phyloP scores from a whole-genome alignment of 1,140 invertebrate genomes.

The Dreissena polymorpha region DNA sequence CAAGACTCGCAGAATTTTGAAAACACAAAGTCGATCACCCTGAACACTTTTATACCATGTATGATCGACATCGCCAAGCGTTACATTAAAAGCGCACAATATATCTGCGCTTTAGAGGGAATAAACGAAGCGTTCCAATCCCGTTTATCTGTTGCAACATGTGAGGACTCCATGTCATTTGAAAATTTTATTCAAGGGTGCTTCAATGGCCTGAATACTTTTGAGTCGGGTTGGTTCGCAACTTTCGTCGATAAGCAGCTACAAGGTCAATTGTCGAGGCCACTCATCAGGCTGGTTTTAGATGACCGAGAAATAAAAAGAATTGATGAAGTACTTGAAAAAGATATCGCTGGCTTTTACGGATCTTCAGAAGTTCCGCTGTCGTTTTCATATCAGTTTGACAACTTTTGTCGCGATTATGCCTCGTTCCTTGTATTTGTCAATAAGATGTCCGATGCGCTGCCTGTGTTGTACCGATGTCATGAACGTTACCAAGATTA shows the following conservation, averaged over 20 bases:
- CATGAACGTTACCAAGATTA: background rate
- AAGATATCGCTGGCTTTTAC: conserved; percentile 14
- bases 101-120: background rate
- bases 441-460: conserved; percentile 1
- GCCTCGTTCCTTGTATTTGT: conserved; percentile 17
- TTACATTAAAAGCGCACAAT: conserved; percentile 2
- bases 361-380: conserved; percentile 15
- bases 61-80: conserved; percentile 15
- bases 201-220: conserved; percentile 11
- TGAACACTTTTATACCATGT: conserved; percentile 28
- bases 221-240: conserved; percentile 22
- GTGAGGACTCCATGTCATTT: conserved; percentile 35
- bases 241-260: conserved; percentile 28
- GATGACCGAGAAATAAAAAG: background rate
- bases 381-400: background rate
- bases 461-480: conserved; percentile 26
- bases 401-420: conserved; percentile 16
- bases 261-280: conserved; percentile 30
- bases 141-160: conserved; percentile 35
- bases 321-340: conserved; percentile 25
- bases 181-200: conserved; percentile 26
- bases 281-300: conserved; percentile 17
- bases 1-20: background rate
- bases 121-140: conserved; percentile 27
- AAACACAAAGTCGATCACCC: conserved; percentile 6